Conservation (phyloP, 2,113 vertebrate genomes). For the Symphodus melops region DNA sequence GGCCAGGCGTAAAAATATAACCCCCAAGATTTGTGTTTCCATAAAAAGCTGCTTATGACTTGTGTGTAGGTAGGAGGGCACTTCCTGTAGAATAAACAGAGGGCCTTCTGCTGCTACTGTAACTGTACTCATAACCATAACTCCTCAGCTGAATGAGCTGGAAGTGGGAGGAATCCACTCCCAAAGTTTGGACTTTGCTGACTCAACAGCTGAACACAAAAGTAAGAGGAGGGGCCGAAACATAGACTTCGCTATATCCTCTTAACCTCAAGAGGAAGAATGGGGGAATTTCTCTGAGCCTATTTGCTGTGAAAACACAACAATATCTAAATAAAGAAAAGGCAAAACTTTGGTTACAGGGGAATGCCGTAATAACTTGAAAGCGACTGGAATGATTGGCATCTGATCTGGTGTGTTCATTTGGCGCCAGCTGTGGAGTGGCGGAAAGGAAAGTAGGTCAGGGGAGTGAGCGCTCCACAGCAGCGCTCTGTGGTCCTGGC, state of each 20-base stretch:
- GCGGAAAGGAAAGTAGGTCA: slow-evolving; percentile 78
- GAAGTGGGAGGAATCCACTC: slow-evolving; percentile 54
- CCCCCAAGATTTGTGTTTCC: slow-evolving; percentile 50
- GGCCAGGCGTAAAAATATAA: slow-evolving; percentile 43
- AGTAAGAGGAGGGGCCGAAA: slow-evolving; percentile 24
- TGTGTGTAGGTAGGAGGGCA: slow-evolving; percentile 42
- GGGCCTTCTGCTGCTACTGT: slow-evolving; percentile 41
- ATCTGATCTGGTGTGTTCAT: slow-evolving; percentile 72
- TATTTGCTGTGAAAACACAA: slow-evolving; percentile 42
- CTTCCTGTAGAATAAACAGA: slow-evolving; percentile 54
- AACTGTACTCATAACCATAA: slow-evolving; percentile 37
- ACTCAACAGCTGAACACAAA: slow-evolving; percentile 49
- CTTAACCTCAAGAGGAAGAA: slow-evolving; percentile 29
- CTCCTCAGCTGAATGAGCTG: slow-evolving; percentile 37
- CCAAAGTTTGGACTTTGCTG: slow-evolving; percentile 57
- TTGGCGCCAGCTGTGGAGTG: slow-evolving; percentile 75
- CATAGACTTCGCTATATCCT: slow-evolving; percentile 25
- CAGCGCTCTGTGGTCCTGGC: slow-evolving; percentile 50
- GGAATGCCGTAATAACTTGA: slow-evolving; percentile 53
- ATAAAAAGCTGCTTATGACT: slow-evolving; percentile 43
- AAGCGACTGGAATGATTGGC: slow-evolving; percentile 71
- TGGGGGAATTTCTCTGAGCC: slow-evolving; percentile 34
- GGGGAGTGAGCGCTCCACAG: slow-evolving; percentile 63
- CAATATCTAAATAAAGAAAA: slow-evolving; percentile 30
- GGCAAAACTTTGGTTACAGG: slow-evolving; percentile 26